Evolutionary conservation across 2,113 vertebrate species (phyloP), one percentile per base, ranked within the genome.

Genomic region (Gymnocephalus cernua): DNA sequence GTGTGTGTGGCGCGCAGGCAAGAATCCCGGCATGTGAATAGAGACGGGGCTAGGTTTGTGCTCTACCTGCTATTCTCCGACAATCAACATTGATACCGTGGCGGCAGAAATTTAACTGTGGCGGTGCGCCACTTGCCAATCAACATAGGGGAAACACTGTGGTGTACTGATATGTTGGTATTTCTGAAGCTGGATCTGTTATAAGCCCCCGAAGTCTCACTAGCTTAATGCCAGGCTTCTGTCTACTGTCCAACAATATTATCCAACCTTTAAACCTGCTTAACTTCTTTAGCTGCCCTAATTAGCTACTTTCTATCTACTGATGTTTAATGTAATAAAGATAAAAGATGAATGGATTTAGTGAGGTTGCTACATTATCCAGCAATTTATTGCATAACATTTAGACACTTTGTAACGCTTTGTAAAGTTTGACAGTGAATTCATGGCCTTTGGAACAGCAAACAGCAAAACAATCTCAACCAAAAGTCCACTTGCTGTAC

Each of bases 111-210:
- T n/a, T n/a, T n/a, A n/a, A n/a, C n/a, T n/a, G n/a, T n/a, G n/a
- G n/a, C n/a, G n/a, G n/a, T n/a, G n/a, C n/a, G n/a, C n/a, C n/a
- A n/a, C n/a, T n/a, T n/a, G n/a, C n/a, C n/a, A n/a, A n/a, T n/a
- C n/a, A n/a, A n/a, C n/a, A n/a, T n/a, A n/a, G n/a, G n/a, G n/a
- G n/a, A n/a, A n/a, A n/a, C n/a, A n/a, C n/a, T n/a, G 35, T 27
- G 57, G 61, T 23, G n/a, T 58, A 13, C 23, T 14, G 41, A 38
- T 58, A 51, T 54, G 68, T 57, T 86, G 74, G 61, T 65, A 79
- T 88, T 79, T 72, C 61, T 58, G 67, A 61, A 58, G 72, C 51
- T 68, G 48, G 29, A 67, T 74, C 56, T 59, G 45, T 64, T 27
- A 3, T 69, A 59, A 72, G 65, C 58, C 70, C 68, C 41, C 18